Percentiles rank a stretch among this genome's conserved stretches.
Conservation (phyloP, 2,797 vertebrate genomes). For the Siniperca obscura region DNA sequence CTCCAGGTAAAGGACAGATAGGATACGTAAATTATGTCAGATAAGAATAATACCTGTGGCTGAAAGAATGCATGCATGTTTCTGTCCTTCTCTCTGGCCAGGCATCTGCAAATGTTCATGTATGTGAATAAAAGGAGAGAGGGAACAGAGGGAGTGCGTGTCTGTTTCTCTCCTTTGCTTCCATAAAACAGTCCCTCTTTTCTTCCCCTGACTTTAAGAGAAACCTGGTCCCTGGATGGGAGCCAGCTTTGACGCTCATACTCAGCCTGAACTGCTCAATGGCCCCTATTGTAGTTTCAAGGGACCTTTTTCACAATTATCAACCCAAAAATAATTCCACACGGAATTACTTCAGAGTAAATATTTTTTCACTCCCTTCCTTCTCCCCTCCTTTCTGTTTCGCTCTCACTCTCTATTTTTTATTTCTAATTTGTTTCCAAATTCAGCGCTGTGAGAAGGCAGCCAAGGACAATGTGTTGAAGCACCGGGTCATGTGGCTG, state of each 20-base stretch:
- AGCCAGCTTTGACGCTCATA: slow-evolving; percentile 74
- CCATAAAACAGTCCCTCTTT: slow-evolving; percentile 75
- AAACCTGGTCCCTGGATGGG: slow-evolving; percentile 77
- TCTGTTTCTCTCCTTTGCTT: slow-evolving; percentile 62
- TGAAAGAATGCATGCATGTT: slow-evolving; percentile 35
- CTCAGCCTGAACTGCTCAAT: slow-evolving; percentile 76
- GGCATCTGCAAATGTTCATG: slow-evolving; percentile 52
- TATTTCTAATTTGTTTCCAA: slow-evolving; percentile 54
- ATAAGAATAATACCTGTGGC: slow-evolving; percentile 19
- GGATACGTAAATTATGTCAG: slow-evolving; percentile 43
- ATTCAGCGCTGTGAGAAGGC: slow-evolving; percentile 27
- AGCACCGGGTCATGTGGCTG: slow-evolving; percentile 43
- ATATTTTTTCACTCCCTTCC: slow-evolving; percentile 69
- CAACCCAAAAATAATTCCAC: slow-evolving; percentile 74
- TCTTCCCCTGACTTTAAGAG: slow-evolving; percentile 74
- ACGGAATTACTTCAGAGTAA: slow-evolving; percentile 83
- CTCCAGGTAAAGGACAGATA: slow-evolving; percentile 44
- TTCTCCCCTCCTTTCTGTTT: neutral
- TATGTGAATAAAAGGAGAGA: slow-evolving; percentile 35
- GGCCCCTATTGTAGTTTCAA: slow-evolving; percentile 85
- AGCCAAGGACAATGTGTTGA: slow-evolving; percentile 58
- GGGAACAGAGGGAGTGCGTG: slow-evolving; percentile 44
- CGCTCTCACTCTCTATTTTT: slow-evolving; percentile 21
- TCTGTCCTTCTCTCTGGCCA: slow-evolving; percentile 29
- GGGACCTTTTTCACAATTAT: slow-evolving; percentile 81